Evolutionary conservation across 2,888 invertebrate species (phyloP).

Genomic region (Caenorhabditis sp.): DNA sequence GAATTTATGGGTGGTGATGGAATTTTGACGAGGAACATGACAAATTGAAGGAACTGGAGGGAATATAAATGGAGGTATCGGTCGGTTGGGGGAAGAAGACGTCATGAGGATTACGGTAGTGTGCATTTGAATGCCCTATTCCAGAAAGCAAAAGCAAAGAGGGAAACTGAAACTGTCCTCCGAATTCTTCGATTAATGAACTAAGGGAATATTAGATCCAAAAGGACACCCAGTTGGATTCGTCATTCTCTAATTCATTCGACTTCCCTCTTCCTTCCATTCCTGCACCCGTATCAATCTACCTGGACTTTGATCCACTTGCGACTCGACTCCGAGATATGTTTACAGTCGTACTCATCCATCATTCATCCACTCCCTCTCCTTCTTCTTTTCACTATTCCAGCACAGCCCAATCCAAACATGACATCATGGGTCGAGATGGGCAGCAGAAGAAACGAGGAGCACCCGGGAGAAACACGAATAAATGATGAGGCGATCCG

Average conservation of each 20-base stretch:
- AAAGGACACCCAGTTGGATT: conserved; percentile 5
- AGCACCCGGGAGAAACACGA: conserved; percentile 29
- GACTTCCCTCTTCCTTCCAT: conserved; percentile 4
- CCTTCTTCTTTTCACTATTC: conserved; percentile 10
- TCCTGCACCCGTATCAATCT: conserved; percentile 12
- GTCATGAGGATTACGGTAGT: background rate
- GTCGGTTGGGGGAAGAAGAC: background rate
- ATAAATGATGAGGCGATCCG: conserved; percentile 42
- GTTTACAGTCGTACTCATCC: conserved; percentile 48
- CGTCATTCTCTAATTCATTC: conserved; percentile 17
- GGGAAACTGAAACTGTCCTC: too few species aligned
- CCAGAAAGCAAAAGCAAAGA: too few species aligned
- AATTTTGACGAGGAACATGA: background rate
- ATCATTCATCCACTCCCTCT: conserved; percentile 35
- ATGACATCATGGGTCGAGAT: conserved; percentile 51
- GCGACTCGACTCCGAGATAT: conserved; percentile 20
- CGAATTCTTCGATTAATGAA: too few species aligned
- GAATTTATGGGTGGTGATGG: background rate
- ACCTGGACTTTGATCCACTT: conserved; percentile 42
- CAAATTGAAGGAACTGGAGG: background rate
- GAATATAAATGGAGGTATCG: background rate
- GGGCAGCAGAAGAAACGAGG: conserved; percentile 9
- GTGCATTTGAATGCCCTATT: background rate
- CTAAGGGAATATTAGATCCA: background rate
- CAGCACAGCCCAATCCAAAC: conserved; percentile 27